Percentiles rank a stretch among this genome's conserved stretches.
These are phyloP conservation scores for Triplophysa bombifrons DNA, from an alignment of 2,797 vertebrate species.

Conservation along the genomic window DNA sequence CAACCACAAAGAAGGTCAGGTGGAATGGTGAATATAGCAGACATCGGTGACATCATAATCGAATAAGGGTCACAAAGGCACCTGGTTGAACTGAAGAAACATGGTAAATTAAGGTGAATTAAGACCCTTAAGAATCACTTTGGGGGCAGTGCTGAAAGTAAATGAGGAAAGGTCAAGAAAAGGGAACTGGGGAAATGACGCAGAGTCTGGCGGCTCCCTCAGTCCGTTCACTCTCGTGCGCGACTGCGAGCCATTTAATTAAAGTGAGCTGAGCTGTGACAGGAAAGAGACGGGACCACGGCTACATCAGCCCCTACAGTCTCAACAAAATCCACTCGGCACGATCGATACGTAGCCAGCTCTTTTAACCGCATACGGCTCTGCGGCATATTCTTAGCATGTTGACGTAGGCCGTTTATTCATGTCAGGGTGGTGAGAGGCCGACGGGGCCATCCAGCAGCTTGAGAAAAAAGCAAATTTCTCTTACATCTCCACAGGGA, in stretches of 20 bases:
- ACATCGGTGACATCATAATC: neutral
- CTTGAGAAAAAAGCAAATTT: slow-evolving; percentile 40
- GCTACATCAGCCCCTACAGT: slow-evolving; percentile 36
- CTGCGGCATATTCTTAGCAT: slow-evolving; percentile 45
- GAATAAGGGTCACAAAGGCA: neutral
- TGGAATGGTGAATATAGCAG: neutral
- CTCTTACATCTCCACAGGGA: slow-evolving; percentile 44
- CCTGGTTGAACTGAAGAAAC: neutral
- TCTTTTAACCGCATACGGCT: slow-evolving; percentile 5
- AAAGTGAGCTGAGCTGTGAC: slow-evolving; percentile 75
- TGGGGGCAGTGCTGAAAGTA: slow-evolving; percentile 33
- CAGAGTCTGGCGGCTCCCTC: slow-evolving; percentile 45
- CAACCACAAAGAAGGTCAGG: slow-evolving; percentile 10
- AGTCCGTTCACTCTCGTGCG: slow-evolving; percentile 61
- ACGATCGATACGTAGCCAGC: slow-evolving; percentile 35
- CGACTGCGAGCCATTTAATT: slow-evolving; percentile 64
- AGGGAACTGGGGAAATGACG: slow-evolving; percentile 19
- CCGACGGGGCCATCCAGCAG: neutral
- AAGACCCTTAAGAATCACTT: slow-evolving; percentile 35
- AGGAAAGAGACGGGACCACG: slow-evolving; percentile 64
- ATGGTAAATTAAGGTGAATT: slow-evolving; percentile 28
- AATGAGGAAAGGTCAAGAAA: slow-evolving; percentile 48
- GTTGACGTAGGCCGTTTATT: slow-evolving; percentile 27
- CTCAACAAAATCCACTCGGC: slow-evolving; percentile 51
- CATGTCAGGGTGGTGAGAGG: slow-evolving; percentile 39